These are phyloP conservation scores for Synaphobranchus kaupii DNA, from an alignment of 2,797 vertebrate genomes.

Conservation along the genomic window DNA sequence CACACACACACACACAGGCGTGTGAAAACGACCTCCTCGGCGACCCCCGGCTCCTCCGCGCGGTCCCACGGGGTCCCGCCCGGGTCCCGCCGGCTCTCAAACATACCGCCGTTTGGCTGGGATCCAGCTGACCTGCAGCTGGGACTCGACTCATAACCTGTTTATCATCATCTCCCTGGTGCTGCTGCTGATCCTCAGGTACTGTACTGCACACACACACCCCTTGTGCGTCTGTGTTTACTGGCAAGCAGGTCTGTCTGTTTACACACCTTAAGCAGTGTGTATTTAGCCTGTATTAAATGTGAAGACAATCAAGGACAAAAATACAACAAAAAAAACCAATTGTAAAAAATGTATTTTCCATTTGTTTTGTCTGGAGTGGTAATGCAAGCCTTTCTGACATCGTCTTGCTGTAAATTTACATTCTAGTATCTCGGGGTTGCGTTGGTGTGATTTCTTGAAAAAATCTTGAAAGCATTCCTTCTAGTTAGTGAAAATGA, in stretches of 20 bases:
- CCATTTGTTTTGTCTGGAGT: not conserved
- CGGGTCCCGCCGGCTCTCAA: not conserved
- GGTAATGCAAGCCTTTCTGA: not conserved
- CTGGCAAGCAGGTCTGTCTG: not conserved
- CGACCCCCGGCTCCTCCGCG: not conserved
- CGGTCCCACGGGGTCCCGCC: conserved; percentile 10
- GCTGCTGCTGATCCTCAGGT: conserved; percentile 17
- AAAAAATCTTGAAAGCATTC: conserved; percentile 21
- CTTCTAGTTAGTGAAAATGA: conserved; percentile 7
- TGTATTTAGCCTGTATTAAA: too few relatives aligned
- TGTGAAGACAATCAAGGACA: not conserved
- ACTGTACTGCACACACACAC: not conserved
- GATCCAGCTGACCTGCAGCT: not conserved
- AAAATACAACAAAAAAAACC: not conserved
- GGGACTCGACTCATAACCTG: not conserved
- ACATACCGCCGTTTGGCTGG: not conserved
- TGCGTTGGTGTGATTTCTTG: conserved; percentile 10
- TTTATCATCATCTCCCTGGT: not conserved
- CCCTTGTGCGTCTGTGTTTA: not conserved
- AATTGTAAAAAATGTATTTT: not conserved
- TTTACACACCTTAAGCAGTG: not conserved
- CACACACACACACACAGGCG: not conserved
- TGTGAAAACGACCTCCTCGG: conserved; percentile 23
- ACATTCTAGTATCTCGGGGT: not conserved
- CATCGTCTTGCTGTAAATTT: not conserved